Conservation (phyloP, 2,888 invertebrate genomes). For the Clitarchus hookeri region DNA sequence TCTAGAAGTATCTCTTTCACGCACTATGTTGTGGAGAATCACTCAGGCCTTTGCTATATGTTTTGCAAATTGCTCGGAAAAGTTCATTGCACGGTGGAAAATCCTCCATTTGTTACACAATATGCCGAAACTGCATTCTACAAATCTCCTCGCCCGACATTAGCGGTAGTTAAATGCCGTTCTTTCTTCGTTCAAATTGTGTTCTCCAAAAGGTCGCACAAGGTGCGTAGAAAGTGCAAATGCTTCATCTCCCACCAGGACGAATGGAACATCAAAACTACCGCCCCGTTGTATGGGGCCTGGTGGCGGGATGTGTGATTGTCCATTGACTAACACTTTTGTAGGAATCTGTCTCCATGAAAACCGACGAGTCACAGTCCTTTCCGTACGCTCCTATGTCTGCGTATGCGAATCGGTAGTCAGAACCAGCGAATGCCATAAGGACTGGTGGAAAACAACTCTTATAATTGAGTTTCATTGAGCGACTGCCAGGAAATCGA, state of each 20-base stretch:
- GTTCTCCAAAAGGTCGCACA: neutral
- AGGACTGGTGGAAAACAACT: neutral
- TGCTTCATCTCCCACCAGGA: neutral
- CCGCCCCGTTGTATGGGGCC: too few relatives aligned
- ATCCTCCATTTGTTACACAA: constrained; percentile 8
- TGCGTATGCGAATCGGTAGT: neutral
- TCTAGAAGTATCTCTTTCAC: neutral
- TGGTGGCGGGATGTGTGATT: neutral
- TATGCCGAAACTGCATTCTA: constrained; percentile 15
- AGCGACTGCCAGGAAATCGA: neutral
- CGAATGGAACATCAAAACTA: neutral
- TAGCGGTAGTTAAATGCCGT: neutral
- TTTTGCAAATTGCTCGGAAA: neutral
- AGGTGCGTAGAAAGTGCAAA: neutral
- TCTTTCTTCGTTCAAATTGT: neutral
- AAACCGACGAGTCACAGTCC: neutral
- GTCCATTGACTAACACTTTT: neutral
- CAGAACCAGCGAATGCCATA: neutral
- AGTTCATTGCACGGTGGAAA: neutral
- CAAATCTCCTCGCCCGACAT: neutral
- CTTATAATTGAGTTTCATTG: neutral
- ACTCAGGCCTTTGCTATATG: neutral
- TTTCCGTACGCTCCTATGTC: neutral
- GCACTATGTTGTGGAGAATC: neutral
- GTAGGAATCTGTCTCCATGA: neutral